phyloP scores from a whole-genome alignment of 2,797 vertebrate species.

The Lindbergichthys nudifrons region DNA sequence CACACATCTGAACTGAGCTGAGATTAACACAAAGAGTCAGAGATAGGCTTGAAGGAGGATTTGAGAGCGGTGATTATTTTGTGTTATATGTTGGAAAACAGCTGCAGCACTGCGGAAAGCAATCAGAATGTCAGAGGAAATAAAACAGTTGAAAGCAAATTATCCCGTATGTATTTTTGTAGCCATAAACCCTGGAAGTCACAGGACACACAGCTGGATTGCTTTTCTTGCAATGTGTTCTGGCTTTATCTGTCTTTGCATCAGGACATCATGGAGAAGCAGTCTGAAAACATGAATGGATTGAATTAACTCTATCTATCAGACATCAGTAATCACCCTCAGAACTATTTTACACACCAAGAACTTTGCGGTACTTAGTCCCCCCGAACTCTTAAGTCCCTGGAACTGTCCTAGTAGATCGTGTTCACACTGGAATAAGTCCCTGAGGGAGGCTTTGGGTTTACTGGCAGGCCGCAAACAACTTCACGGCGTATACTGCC shows the following conservation, averaged over 20 bases:
- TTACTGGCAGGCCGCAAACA: too few species aligned
- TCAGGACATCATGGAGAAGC: background rate
- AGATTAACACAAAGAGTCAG: conserved; percentile 24
- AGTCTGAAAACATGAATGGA: background rate
- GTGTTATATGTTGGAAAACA: background rate
- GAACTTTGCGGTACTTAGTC: too few species aligned
- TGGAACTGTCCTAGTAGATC: too few species aligned
- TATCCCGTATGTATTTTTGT: too few species aligned
- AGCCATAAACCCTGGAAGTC: too few species aligned
- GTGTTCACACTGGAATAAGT: too few species aligned
- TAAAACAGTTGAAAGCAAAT: background rate
- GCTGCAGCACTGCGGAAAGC: background rate
- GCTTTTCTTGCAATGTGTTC: background rate
- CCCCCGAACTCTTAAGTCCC: too few species aligned
- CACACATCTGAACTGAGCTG: conserved; percentile 20
- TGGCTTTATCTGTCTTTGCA: background rate
- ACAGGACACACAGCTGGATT: background rate
- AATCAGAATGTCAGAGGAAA: background rate
- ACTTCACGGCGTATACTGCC: too few species aligned
- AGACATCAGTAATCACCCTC: too few species aligned
- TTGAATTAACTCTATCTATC: too few species aligned
- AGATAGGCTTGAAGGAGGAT: conserved; percentile 17
- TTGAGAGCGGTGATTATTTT: background rate
- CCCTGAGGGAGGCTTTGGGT: too few species aligned
- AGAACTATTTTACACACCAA: too few species aligned